These are phyloP conservation scores for Cataglyphis livida DNA, from an alignment of 2,888 invertebrate genomes.

Conservation along the genomic window DNA sequence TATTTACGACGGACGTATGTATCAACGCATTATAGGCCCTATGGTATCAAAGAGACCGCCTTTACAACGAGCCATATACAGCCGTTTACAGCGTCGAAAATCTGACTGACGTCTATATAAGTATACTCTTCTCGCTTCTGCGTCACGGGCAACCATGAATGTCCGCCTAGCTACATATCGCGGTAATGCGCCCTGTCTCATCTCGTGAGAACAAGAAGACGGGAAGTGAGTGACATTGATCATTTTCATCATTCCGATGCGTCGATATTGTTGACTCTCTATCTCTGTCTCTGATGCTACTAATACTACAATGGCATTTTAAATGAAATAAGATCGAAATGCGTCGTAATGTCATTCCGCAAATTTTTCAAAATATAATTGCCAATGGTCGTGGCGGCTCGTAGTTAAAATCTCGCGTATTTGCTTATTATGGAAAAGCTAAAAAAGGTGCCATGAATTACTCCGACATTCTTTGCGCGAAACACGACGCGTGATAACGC, in stretches of 20 bases:
- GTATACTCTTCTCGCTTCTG: conserved; percentile 59
- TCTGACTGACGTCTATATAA: conserved; percentile 84
- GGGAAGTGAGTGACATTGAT: neutral
- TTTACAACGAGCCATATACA: conserved; percentile 80
- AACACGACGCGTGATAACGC: conserved; percentile 15
- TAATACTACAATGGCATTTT: neutral
- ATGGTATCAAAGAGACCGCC: conserved; percentile 82
- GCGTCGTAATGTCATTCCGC: neutral
- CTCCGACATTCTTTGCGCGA: neutral
- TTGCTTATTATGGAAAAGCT: conserved; percentile 3
- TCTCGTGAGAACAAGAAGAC: conserved; percentile 23
- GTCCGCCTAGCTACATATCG: conserved; percentile 26
- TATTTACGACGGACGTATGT: conserved; percentile 81
- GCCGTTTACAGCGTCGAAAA: conserved; percentile 82
- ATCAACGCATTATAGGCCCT: conserved; percentile 74
- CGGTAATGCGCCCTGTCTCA: conserved; percentile 15
- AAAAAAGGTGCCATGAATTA: conserved; percentile 27
- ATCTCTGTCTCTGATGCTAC: neutral
- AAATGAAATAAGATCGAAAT: neutral
- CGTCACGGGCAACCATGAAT: conserved; percentile 42
- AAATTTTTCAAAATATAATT: neutral
- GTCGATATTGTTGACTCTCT: neutral
- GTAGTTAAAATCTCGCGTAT: neutral
- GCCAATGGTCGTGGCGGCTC: neutral
- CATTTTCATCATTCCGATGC: neutral